Evolutionary conservation across 2,888 invertebrate species (phyloP).

Genomic region (Calliopum simillimum): DNA sequence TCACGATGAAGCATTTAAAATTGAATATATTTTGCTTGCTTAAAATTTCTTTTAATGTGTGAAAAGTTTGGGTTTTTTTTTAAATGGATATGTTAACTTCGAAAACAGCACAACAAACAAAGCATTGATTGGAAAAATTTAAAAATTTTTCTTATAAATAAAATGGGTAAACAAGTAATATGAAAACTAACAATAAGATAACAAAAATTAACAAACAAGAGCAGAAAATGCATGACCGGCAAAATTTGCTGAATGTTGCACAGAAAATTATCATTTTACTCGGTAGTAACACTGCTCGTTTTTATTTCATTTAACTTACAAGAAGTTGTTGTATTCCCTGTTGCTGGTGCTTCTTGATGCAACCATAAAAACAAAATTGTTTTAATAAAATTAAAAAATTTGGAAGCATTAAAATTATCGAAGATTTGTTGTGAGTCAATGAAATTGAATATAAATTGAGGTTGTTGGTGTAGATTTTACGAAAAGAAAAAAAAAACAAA

Average conservation of each 20-base stretch:
- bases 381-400: too few species aligned
- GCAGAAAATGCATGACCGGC: conserved; percentile 29
- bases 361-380: conserved; percentile 44
- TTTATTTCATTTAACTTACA: conserved; percentile 74
- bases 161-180: conserved; percentile 27
- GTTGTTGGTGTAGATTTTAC: background rate
- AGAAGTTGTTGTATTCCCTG: conserved; percentile 92
- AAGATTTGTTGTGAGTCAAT: background rate
- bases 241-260: conserved; percentile 28
- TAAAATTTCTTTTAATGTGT: too few species aligned
- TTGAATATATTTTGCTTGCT: background rate
- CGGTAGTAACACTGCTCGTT: background rate
- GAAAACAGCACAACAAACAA: conserved; percentile 40
- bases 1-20: conserved; percentile 12
- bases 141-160: conserved; percentile 27
- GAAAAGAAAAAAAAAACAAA: conserved; percentile 35
- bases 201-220: conserved; percentile 38
- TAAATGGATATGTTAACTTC: conserved; percentile 29
- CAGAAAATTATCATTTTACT: conserved; percentile 20
- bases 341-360: conserved; percentile 83
- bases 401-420: conserved; percentile 33
- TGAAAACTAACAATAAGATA: conserved; percentile 36
- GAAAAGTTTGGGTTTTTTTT: too few species aligned
- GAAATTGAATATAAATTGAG: background rate
- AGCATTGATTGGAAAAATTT: conserved; percentile 30